phyloP scores from a whole-genome alignment of 2,888 invertebrate species.

The Heliconius ismenius region DNA sequence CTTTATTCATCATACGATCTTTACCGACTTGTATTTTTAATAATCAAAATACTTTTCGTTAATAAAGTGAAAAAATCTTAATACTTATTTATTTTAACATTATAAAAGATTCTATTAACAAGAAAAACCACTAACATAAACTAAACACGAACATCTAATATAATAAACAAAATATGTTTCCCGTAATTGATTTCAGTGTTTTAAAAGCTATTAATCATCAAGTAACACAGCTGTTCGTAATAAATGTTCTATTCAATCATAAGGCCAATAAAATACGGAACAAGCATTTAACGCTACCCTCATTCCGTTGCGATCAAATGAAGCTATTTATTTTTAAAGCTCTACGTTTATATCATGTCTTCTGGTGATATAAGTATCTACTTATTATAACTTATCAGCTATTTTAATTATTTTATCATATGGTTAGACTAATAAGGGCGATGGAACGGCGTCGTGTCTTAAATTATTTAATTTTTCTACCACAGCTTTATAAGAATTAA shows the following conservation, averaged over 20 bases:
- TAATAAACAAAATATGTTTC: constrained; percentile 24
- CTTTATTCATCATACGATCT: not conserved
- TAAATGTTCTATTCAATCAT: constrained; percentile 50
- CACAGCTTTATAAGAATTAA: not conserved
- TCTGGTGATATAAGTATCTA: constrained; percentile 20
- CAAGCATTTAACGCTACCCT: constrained; percentile 47
- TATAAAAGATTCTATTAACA: not conserved
- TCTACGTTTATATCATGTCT: constrained; percentile 35
- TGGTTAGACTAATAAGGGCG: not conserved
- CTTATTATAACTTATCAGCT: constrained; percentile 11
- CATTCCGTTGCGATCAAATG: constrained; percentile 45
- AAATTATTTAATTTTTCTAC: not conserved
- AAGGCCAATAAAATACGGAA: constrained; percentile 43
- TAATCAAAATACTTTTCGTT: not conserved
- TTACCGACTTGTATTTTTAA: not conserved
- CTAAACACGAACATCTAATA: not conserved
- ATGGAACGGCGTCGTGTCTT: not conserved
- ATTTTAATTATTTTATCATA: constrained; percentile 7
- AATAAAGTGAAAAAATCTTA: no score
- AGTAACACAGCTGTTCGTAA: constrained; percentile 42
- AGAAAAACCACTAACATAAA: not conserved
- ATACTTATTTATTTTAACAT: no score
- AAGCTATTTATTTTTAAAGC: constrained; percentile 55
- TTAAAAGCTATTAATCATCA: constrained; percentile 39
- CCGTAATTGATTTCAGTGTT: constrained; percentile 26